Evolutionary conservation across 2,113 vertebrate genomes (phyloP).

Genomic region (Ovibos moschatus): DNA sequence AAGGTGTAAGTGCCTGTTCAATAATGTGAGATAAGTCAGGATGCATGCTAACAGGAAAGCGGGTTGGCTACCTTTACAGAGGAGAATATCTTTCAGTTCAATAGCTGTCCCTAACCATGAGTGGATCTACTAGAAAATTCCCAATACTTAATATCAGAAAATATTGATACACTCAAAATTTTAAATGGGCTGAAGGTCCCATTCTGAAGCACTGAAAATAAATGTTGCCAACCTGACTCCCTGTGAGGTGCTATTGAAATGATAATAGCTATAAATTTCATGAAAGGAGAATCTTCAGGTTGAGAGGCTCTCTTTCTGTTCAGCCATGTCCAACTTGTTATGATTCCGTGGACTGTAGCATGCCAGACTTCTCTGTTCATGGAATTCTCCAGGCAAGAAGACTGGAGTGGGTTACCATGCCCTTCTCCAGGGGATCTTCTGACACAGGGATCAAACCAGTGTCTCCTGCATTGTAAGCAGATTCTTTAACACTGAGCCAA

Average conservation of each 20-base stretch:
- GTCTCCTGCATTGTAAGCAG: not conserved
- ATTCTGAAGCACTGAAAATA: not conserved
- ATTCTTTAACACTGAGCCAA: not conserved
- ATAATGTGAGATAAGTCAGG: not conserved
- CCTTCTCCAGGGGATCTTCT: not conserved
- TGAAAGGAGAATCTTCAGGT: not conserved
- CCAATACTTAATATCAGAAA: not conserved
- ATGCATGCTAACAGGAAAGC: not conserved
- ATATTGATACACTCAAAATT: not conserved
- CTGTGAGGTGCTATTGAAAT: not conserved
- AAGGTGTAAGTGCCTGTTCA: not conserved
- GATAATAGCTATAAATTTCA: not conserved
- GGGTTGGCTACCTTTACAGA: not conserved
- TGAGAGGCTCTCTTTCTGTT: not conserved
- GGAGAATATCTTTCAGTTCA: constrained; percentile 44
- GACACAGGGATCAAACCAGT: not conserved
- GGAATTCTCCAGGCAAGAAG: not conserved
- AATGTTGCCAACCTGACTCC: not conserved
- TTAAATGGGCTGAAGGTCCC: not conserved
- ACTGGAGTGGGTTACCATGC: not conserved
- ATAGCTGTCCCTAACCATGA: constrained; percentile 39
- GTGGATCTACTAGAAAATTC: constrained; percentile 49
- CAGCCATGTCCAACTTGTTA: not conserved
- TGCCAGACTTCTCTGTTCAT: not conserved
- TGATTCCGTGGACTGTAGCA: not conserved